Base-by-base conservation (phyloP, 2,888 invertebrate species). In the Metacarcinus magister region DNA sequence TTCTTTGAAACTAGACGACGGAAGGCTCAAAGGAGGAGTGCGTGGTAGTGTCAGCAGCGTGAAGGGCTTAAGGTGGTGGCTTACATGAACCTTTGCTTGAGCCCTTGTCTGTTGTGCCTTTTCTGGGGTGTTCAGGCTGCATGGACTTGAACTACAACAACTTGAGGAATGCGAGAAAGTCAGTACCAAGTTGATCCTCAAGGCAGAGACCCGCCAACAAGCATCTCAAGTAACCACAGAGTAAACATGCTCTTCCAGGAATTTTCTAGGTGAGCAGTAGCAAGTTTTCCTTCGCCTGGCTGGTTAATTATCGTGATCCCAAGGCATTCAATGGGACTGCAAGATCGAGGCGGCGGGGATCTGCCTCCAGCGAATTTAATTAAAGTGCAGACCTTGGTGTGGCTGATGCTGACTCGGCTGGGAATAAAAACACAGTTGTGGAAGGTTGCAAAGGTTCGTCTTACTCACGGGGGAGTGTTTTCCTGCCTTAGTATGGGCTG, bases 241-340 rank as follows among this genome's bases (percentile, higher is more conserved):
- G n/a, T 23, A 67, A 67, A n/a, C n/a, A n/a, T 23, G 3, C 19
- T 7, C n/a, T 67, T 67, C n/a, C 3, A 67, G 23, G 7, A 67
- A 67, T 67, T n/a, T n/a, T 7, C 19, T 23, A 7, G 16, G 67
- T 23, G 19, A 67, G n/a, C 67, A 67, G 3, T 67, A n/a, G 67
- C 19, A 2, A 67, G 67, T n/a, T n/a, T 67, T 67, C 0, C 67
- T 67, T 67, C 67, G 67, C n/a, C n/a, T 4, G n/a, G 67, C n/a
- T 67, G 67, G 67, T 67, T 67, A 67, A 67, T 67, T 23, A 67
- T 67, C 67, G 67, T 67, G n/a, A n/a, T 67, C n/a, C 67, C 67
- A 67, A 67, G 67, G 67, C 67, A 67, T 67, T 67, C 67, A 67
- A n/a, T 7, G 23, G n/a, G 16, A 67, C 67, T 67, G 67, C 67